A percentile compares a stretch with the other conserved stretches of the same genome.
Evolutionary conservation across 2,888 invertebrate species (phyloP).

Genomic region (Cantharis rustica): DNA sequence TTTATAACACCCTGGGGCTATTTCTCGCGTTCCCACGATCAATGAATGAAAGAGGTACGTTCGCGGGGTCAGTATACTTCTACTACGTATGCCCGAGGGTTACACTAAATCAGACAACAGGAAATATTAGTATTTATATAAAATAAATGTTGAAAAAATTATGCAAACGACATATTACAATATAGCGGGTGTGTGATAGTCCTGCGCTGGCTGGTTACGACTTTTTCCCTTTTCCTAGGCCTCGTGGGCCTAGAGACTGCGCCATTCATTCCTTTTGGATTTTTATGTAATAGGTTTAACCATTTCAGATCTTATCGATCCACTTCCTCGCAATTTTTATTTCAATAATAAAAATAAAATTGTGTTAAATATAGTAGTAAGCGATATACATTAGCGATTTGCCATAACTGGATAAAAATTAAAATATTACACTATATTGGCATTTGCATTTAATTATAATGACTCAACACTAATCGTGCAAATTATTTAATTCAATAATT

Average conservation of each 20-base stretch:
- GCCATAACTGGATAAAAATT: background rate
- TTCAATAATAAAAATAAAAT: background rate
- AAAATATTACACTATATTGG: background rate
- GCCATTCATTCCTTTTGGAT: background rate
- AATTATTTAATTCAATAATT: background rate
- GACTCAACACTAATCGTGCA: background rate
- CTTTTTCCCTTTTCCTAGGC: background rate
- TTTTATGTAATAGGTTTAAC: background rate
- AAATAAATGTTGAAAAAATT: background rate
- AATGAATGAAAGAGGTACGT: conserved; percentile 53
- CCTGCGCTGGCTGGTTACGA: too few species aligned
- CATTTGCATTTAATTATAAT: background rate
- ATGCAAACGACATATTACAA: background rate
- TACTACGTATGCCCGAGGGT: conserved; percentile 41
- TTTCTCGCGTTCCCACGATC: conserved; percentile 50
- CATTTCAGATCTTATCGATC: background rate
- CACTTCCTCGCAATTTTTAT: background rate
- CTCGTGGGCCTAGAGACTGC: background rate
- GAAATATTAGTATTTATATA: conserved; percentile 38
- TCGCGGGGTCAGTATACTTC: conserved; percentile 54
- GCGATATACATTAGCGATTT: background rate
- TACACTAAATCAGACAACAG: conserved; percentile 39
- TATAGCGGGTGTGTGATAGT: background rate
- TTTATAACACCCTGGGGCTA: conserved; percentile 19
- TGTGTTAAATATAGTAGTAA: background rate